These are phyloP conservation scores for Amazona guildingii DNA, from an alignment of 2,113 vertebrate genomes.

Conservation along the genomic window DNA sequence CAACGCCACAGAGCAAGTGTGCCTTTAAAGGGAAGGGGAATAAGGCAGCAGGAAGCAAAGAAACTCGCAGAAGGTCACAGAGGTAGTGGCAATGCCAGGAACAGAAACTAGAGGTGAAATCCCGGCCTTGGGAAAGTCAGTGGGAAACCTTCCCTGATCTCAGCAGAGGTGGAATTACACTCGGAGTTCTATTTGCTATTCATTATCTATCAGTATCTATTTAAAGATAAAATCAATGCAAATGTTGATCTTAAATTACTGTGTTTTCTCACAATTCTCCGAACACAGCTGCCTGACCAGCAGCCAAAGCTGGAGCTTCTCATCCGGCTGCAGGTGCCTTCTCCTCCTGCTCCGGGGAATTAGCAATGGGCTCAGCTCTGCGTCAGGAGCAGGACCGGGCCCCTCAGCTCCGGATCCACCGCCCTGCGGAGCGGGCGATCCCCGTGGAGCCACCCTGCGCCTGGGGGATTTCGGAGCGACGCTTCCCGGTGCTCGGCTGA, in stretches of 20 bases:
- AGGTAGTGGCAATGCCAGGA: neutral
- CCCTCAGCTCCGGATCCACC: neutral
- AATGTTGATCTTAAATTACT: neutral
- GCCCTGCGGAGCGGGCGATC: fast-evolving
- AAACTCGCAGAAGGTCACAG: slow-evolving; percentile 48
- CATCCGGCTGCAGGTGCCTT: neutral
- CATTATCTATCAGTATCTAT: neutral
- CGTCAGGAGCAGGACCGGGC: neutral
- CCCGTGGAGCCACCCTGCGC: neutral
- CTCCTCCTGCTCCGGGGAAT: neutral
- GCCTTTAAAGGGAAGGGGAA: neutral
- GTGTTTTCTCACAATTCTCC: neutral
- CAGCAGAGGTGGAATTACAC: neutral
- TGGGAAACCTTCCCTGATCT: neutral
- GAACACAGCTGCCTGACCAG: neutral
- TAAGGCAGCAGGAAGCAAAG: neutral
- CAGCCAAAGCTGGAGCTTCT: neutral
- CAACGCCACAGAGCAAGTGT: neutral
- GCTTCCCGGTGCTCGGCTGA: neutral
- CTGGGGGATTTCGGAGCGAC: fast-evolving
- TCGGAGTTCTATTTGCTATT: neutral
- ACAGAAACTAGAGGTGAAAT: slow-evolving; percentile 51
- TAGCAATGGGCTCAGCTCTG: fast-evolving
- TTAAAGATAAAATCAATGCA: neutral
- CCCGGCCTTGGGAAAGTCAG: neutral